A percentile compares a stretch with the other conserved stretches of the same genome.
Evolutionary conservation across 2,888 invertebrate species (phyloP).

Genomic region (Calephelis perditalis): DNA sequence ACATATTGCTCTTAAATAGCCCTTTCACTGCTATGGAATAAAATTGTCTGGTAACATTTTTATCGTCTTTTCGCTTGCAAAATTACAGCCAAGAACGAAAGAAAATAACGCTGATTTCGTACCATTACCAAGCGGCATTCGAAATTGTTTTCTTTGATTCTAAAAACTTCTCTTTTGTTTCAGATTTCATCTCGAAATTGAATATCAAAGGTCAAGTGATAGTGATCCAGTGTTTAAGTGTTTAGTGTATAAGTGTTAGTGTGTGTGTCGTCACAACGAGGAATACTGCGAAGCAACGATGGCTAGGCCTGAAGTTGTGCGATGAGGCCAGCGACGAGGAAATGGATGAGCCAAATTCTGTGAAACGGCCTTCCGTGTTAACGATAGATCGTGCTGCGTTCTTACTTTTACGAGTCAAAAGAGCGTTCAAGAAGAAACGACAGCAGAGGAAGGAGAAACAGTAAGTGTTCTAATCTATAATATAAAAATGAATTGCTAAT

Average conservation of each 20-base stretch:
- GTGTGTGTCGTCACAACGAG: constrained; percentile 47
- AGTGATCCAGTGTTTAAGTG: constrained; percentile 1
- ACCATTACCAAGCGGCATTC: not conserved
- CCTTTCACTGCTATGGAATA: not conserved
- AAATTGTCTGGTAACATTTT: not conserved
- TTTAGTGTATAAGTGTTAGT: constrained; percentile 8
- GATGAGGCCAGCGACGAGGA: constrained; percentile 63
- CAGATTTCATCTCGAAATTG: not conserved
- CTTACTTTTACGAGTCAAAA: constrained; percentile 90
- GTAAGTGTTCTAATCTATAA: constrained; percentile 71
- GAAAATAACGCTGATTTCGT: constrained; percentile 5
- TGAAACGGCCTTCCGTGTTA: constrained; percentile 81
- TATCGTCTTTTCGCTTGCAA: not conserved
- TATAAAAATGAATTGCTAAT: too few relatives aligned
- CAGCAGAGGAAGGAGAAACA: constrained; percentile 91
- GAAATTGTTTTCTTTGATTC: not conserved
- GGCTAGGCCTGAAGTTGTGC: constrained; percentile 77
- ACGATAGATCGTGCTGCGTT: constrained; percentile 95
- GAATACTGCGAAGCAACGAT: constrained; percentile 65
- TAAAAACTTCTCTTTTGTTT: not conserved
- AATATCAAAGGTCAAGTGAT: constrained; percentile 12
- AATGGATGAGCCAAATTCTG: constrained; percentile 67
- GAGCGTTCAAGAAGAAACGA: constrained; percentile 93
- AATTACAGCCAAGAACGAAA: not conserved
- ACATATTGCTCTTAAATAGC: not conserved